Percentiles rank a stretch among this genome's conserved stretches.
phyloP scores from a whole-genome alignment of 2,888 invertebrate species.

The Clitarchus hookeri region DNA sequence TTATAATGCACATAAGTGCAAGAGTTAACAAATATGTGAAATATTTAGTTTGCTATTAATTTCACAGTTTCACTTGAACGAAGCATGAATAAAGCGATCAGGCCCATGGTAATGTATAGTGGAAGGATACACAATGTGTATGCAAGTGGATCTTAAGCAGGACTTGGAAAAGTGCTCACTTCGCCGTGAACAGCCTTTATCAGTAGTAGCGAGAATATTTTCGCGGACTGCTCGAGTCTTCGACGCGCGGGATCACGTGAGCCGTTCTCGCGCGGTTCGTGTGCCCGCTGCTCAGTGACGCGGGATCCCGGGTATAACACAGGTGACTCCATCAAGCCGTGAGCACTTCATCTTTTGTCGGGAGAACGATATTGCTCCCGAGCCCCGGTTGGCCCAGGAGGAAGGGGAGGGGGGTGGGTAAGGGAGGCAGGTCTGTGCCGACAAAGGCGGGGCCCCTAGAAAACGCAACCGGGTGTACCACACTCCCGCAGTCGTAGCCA shows the following conservation, averaged over 20 bases:
- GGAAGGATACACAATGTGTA: too few relatives aligned
- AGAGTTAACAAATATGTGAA: too few relatives aligned
- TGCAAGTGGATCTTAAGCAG: too few relatives aligned
- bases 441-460: slow-evolving; percentile 12
- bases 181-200: too few relatives aligned
- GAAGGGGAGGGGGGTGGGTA: neutral
- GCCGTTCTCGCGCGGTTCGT: neutral
- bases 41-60: too few relatives aligned
- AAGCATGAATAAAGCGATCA: too few relatives aligned
- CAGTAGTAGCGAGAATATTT: too few relatives aligned
- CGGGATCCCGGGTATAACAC: neutral
- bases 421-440: neutral
- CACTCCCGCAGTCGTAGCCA: slow-evolving; percentile 21
- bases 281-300: neutral
- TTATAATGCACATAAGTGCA: too few relatives aligned
- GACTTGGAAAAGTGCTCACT: too few relatives aligned
- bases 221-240: too few relatives aligned
- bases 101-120: too few relatives aligned
- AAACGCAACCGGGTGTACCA: slow-evolving; percentile 21
- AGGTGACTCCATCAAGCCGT: slow-evolving; percentile 23
- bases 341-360: slow-evolving; percentile 28
- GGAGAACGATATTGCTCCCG: slow-evolving; percentile 18
- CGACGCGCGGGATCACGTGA: neutral
- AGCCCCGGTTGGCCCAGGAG: neutral
- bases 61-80: too few relatives aligned